Evolutionary conservation across 2,888 invertebrate species (phyloP), one percentile per base, ranked within the genome.

Genomic region (Cheilosia pagana): DNA sequence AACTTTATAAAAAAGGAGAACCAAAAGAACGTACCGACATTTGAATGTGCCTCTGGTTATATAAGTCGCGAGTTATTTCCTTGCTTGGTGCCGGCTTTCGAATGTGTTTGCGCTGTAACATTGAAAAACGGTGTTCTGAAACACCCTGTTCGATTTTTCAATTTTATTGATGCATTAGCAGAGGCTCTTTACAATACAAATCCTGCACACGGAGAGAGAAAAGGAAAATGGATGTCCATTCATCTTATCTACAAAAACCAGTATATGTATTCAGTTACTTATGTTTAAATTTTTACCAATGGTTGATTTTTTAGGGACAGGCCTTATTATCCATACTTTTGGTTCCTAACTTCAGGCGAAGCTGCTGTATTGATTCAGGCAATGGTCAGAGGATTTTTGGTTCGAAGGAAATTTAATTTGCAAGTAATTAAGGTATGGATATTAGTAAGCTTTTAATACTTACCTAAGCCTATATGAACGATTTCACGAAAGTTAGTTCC

Each of bases 311-410:
- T 21, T 31, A 74, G 68, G 10, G 8, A 63, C 35, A 59, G 81
- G 16, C 76, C 71, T 10, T 19, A 39, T 1, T 81, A 70, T 48
- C 81, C 86, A n/a, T 48, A 57, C 43, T 43, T 19, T 28, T 81
- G 77, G 77, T 28, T 86, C 0, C 31, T 76, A 2, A 50, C 28
- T 1, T 60, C 41, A 50, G 55, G 55, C 3, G 31, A 67, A 39
- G 85, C 85, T 10, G 75, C 70, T 7, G 35, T 14, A n/a, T 62
- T 57, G 14, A 45, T 45, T 19, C 45, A 45, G 10, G 16, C 45
- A 16, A 6, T 45, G 5, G 45, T 45, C 1, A 45, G 45, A 19
- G 45, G 45, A 8, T 45, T 45, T 45, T 7, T 45, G 19, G 19
- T 16, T 3, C 16, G 45, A 6, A 16, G 45, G 8, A 19, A 45